Evolutionary conservation across 2,888 invertebrate genomes (phyloP).

Genomic region (Hypomecis punctinalis): DNA sequence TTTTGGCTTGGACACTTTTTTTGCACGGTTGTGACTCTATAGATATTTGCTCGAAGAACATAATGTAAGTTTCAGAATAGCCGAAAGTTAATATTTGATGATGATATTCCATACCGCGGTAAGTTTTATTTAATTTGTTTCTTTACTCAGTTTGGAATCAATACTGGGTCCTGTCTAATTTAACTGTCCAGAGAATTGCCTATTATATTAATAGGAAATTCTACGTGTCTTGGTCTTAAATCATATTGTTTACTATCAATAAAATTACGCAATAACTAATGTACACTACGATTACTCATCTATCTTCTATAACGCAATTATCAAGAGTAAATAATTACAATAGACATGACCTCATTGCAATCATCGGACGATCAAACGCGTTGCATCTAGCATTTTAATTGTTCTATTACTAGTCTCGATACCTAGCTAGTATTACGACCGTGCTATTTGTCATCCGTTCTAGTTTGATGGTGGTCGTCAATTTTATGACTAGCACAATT

Average conservation of each 20-base stretch:
- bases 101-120: too few relatives aligned
- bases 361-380: constrained; percentile 58
- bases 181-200: too few relatives aligned
- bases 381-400: constrained; percentile 64
- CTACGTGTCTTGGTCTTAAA: too few relatives aligned
- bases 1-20: too few relatives aligned
- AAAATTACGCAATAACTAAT: neutral
- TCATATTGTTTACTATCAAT: neutral
- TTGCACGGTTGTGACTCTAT: too few relatives aligned
- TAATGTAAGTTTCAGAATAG: too few relatives aligned
- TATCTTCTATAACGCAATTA: constrained; percentile 46
- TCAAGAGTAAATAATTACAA: constrained; percentile 64
- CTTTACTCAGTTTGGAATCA: too few relatives aligned
- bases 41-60: too few relatives aligned
- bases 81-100: too few relatives aligned
- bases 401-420: constrained; percentile 36
- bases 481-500: neutral
- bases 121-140: too few relatives aligned
- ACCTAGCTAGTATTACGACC: constrained; percentile 1
- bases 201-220: too few relatives aligned
- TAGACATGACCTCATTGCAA: constrained; percentile 67
- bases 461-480: constrained; percentile 11
- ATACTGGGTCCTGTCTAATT: too few relatives aligned
- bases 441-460: constrained; percentile 9
- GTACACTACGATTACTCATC: constrained; percentile 11